phyloP scores from a whole-genome alignment of 2,797 vertebrate species.

The Allobates femoralis region DNA sequence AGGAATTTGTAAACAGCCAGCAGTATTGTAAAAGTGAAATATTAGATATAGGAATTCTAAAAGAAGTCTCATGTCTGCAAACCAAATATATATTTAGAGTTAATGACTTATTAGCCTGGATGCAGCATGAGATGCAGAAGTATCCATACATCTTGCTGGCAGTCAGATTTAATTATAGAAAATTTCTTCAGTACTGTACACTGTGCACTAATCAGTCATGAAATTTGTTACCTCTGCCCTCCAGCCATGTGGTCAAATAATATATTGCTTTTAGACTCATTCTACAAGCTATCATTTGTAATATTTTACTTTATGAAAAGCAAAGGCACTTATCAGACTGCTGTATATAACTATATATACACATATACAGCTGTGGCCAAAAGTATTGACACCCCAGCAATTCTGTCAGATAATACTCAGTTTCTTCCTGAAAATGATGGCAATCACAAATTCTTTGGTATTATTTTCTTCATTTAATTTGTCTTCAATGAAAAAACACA shows the following conservation, averaged over 20 bases:
- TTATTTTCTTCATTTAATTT: no score
- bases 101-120: not conserved
- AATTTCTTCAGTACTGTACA: constrained; percentile 15
- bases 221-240: not conserved
- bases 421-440: no score
- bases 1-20: not conserved
- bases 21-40: not conserved
- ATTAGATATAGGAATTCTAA: not conserved
- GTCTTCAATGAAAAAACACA: no score
- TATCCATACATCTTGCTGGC: not conserved
- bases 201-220: not conserved
- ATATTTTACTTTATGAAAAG: not conserved
- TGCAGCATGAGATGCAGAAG: not conserved
- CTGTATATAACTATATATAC: no score
- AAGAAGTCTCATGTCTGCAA: not conserved
- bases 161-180: not conserved
- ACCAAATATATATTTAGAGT: not conserved
- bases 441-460: no score
- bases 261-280: not conserved
- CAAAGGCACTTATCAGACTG: no score
- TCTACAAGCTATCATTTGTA: no score
- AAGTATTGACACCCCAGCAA: no score
- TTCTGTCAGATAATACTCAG: no score
- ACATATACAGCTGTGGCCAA: no score
- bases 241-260: not conserved